Evolutionary conservation across 1,140 invertebrate genomes (phyloP).

Genomic region (Macrobrachium nipponense): DNA sequence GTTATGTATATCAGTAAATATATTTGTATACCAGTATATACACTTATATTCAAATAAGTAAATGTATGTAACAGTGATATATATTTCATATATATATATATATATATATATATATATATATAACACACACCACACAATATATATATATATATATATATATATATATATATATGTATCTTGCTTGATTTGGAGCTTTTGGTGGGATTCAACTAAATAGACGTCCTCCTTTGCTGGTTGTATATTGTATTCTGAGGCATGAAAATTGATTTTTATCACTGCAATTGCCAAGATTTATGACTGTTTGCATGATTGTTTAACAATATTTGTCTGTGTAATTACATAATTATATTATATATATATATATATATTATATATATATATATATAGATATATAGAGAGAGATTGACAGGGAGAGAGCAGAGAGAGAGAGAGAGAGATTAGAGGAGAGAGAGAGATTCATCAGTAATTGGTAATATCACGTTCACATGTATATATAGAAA

Average conservation of each 20-base stretch:
- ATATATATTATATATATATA: constrained; percentile 28
- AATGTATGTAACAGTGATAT: no score
- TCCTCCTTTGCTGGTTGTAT: constrained; percentile 9
- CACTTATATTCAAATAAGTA: no score
- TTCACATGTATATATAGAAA: no score
- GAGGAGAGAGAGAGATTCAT: not conserved
- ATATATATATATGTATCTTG: not conserved
- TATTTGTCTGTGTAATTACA: not conserved
- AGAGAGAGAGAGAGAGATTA: constrained; percentile 5
- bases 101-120: not conserved
- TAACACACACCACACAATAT: no score
- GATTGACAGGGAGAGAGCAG: not conserved
- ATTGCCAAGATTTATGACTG: not conserved
- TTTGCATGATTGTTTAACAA: not conserved
- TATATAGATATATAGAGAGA: constrained; percentile 15
- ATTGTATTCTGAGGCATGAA: no score
- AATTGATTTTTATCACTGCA: no score
- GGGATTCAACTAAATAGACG: constrained; percentile 29
- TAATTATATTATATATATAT: constrained; percentile 23
- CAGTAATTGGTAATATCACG: no score
- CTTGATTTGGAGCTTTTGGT: not conserved
- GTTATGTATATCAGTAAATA: no score
- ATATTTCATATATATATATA: no score
- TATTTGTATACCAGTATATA: no score
- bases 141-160: constrained; percentile 9